Percentiles rank a stretch among this genome's conserved stretches.
Conservation (phyloP, 2,888 invertebrate species). For the Ariolimax columbianus region DNA sequence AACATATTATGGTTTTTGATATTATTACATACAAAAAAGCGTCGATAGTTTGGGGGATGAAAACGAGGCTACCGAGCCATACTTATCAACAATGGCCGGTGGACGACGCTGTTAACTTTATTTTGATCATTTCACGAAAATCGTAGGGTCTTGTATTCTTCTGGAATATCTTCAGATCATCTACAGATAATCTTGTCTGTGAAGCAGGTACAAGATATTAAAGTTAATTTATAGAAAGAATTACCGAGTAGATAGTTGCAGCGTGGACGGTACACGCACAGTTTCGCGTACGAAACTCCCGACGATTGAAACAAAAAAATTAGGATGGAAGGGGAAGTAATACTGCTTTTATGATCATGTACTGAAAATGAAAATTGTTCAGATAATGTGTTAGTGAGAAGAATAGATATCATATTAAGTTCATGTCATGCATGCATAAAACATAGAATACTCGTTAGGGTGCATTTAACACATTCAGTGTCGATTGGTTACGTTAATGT, state of each 20-base stretch:
- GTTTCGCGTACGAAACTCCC: not conserved
- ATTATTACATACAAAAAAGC: constrained; percentile 29
- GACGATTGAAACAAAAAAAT: not conserved
- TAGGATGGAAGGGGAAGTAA: not conserved
- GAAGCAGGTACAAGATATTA: not conserved
- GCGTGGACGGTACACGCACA: not conserved
- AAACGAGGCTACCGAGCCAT: constrained; percentile 62
- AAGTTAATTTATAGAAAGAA: not conserved
- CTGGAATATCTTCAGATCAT: not conserved
- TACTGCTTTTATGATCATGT: not conserved
- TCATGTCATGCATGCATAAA: too few relatives aligned
- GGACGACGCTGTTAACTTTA: not conserved
- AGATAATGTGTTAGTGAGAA: too few relatives aligned
- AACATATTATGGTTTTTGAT: not conserved
- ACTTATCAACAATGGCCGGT: constrained; percentile 11
- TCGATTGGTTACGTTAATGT: too few relatives aligned
- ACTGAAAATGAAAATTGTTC: too few relatives aligned
- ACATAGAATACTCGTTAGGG: too few relatives aligned
- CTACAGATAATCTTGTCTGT: not conserved
- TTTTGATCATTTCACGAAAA: not conserved
- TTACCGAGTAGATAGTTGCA: not conserved
- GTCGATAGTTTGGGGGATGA: constrained; percentile 53
- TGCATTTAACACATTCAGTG: too few relatives aligned
- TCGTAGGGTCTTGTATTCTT: not conserved
- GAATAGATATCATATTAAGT: too few relatives aligned